Conservation (phyloP, 2,113 vertebrate genomes). For the Peromyscus californicus region DNA sequence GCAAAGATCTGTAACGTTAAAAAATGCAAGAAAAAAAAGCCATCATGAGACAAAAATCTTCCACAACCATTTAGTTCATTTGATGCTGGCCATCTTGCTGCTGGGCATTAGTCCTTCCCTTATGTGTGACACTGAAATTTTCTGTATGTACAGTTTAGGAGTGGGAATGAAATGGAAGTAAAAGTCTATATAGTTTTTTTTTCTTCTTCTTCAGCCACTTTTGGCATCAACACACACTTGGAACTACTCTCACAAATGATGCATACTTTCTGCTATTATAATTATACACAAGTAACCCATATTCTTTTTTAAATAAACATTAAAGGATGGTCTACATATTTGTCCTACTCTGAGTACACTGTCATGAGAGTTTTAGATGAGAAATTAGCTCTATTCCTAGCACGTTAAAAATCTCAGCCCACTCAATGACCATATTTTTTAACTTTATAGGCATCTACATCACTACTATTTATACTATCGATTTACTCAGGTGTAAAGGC, state of each 20-base stretch:
- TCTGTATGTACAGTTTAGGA: not conserved
- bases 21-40: not conserved
- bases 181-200: not conserved
- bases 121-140: not conserved
- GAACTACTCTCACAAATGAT: not conserved
- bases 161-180: not conserved
- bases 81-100: not conserved
- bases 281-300: not conserved
- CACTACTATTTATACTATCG: not conserved
- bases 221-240: too few relatives aligned
- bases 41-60: not conserved
- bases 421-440: not conserved
- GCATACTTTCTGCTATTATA: too few relatives aligned
- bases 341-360: not conserved
- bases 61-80: not conserved
- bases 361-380: not conserved
- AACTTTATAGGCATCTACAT: fast-evolving
- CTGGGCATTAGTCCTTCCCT: not conserved
- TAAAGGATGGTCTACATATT: not conserved
- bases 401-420: not conserved
- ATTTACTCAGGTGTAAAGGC: not conserved
- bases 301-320: not conserved
- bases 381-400: fast-evolving
- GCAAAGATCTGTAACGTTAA: not conserved
- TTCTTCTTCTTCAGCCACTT: not conserved